Evolutionary conservation across 2,797 vertebrate genomes (phyloP).

Genomic region (Aselliscus stoliczkanus): DNA sequence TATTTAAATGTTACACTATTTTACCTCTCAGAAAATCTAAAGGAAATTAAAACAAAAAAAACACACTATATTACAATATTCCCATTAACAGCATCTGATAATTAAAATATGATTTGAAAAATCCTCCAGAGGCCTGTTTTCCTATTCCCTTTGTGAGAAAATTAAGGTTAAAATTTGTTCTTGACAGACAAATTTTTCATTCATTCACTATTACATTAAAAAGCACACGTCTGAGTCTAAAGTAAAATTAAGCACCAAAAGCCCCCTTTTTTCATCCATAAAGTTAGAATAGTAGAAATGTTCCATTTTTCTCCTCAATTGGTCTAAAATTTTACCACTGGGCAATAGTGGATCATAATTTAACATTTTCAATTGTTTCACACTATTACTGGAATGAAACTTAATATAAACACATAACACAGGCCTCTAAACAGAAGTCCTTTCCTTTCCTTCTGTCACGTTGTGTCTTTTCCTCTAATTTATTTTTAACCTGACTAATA

Average conservation of each 20-base stretch:
- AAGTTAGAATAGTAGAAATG: background rate
- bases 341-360: background rate
- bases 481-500: background rate
- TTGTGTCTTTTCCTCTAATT: background rate
- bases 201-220: background rate
- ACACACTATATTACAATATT: background rate
- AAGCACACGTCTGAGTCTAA: background rate
- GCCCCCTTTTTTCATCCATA: background rate
- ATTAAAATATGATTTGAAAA: conserved; percentile 25
- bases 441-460: background rate
- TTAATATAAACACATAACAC: background rate
- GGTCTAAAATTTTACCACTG: conserved; percentile 10
- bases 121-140: background rate
- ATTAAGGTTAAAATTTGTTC: conserved; percentile 40
- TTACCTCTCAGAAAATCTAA: background rate
- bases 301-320: background rate
- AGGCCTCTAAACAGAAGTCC: background rate
- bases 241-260: background rate
- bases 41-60: background rate
- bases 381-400: background rate
- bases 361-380: background rate
- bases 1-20: conserved; percentile 4
- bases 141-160: background rate
- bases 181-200: conserved; percentile 29
- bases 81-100: background rate